These are phyloP conservation scores for Scortum barcoo DNA, from an alignment of 2,113 vertebrate species.

Conservation along the genomic window DNA sequence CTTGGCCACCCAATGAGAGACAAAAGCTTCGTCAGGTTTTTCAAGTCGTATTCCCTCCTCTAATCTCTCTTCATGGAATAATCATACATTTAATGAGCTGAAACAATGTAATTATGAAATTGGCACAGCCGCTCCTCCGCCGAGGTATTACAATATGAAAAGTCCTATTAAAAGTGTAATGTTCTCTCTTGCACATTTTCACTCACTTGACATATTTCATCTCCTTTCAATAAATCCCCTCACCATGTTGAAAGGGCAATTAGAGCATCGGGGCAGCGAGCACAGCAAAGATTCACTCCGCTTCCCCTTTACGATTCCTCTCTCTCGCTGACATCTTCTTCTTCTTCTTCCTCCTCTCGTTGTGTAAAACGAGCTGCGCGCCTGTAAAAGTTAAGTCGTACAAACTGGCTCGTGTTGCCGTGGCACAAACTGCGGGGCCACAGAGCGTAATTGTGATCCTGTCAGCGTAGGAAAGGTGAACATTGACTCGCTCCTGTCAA, in stretches of 20 bases:
- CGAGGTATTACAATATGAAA: slow-evolving; percentile 62
- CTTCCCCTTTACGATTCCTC: slow-evolving; percentile 24
- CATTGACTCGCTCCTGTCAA: slow-evolving; percentile 73
- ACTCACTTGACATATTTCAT: slow-evolving; percentile 73
- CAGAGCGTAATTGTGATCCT: slow-evolving; percentile 72
- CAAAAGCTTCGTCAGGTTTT: slow-evolving; percentile 56
- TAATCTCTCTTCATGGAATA: slow-evolving; percentile 73
- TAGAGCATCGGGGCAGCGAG: slow-evolving; percentile 68
- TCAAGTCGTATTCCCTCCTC: slow-evolving; percentile 29
- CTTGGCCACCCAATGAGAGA: slow-evolving; percentile 53
- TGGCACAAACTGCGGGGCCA: slow-evolving; percentile 49
- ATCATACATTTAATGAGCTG: slow-evolving; percentile 79
- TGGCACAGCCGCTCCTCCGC: slow-evolving; percentile 63
- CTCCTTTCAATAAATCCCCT: slow-evolving; percentile 69
- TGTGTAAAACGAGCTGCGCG: slow-evolving; percentile 54
- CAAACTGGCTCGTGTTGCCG: slow-evolving; percentile 55
- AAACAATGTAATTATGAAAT: slow-evolving; percentile 79
- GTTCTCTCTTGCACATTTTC: slow-evolving; percentile 54
- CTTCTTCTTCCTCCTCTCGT: slow-evolving; percentile 20
- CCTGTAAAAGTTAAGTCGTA: slow-evolving; percentile 65
- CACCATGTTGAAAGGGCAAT: slow-evolving; percentile 75
- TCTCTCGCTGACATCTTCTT: slow-evolving; percentile 40
- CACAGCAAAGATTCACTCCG: slow-evolving; percentile 52
- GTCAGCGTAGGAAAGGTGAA: slow-evolving; percentile 69
- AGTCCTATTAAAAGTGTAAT: slow-evolving; percentile 68